These are phyloP conservation scores for Tenebrio molitor DNA, from an alignment of 1,140 invertebrate genomes.

Conservation along the genomic window DNA sequence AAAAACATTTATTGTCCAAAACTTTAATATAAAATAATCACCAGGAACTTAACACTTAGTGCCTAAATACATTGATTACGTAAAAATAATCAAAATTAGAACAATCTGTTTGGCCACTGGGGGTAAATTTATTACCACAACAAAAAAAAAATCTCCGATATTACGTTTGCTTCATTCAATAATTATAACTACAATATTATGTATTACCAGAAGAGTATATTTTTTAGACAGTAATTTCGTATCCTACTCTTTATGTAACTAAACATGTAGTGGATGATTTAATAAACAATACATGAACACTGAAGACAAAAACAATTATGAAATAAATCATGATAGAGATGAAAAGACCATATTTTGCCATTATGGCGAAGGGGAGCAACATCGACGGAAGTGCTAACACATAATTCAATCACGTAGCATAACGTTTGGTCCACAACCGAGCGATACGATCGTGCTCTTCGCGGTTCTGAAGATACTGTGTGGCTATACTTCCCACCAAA, in stretches of 20 bases:
- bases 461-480: constrained; percentile 96
- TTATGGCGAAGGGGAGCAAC: constrained; percentile 59
- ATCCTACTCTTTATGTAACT: constrained; percentile 42
- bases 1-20: constrained; percentile 45
- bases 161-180: constrained; percentile 31
- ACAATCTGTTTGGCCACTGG: constrained; percentile 50
- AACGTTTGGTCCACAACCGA: constrained; percentile 97
- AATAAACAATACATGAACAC: constrained; percentile 53
- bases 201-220: constrained; percentile 45
- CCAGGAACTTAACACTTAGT: constrained; percentile 50
- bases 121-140: constrained; percentile 36
- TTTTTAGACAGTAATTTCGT: constrained; percentile 44
- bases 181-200: constrained; percentile 28
- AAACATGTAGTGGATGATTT: constrained; percentile 43
- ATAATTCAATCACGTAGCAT: constrained; percentile 85
- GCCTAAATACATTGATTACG: constrained; percentile 38
- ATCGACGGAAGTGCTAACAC: constrained; percentile 50
- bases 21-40: constrained; percentile 43
- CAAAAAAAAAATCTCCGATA: constrained; percentile 23
- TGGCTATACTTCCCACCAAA: constrained; percentile 97
- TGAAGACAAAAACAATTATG: constrained; percentile 53
- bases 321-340: constrained; percentile 54
- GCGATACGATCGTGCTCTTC: constrained; percentile 98
- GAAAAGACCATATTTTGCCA: constrained; percentile 59
- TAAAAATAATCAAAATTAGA: constrained; percentile 26